These are phyloP conservation scores for Eupithecia inturbata DNA, from an alignment of 2,888 invertebrate species.

Conservation along the genomic window DNA sequence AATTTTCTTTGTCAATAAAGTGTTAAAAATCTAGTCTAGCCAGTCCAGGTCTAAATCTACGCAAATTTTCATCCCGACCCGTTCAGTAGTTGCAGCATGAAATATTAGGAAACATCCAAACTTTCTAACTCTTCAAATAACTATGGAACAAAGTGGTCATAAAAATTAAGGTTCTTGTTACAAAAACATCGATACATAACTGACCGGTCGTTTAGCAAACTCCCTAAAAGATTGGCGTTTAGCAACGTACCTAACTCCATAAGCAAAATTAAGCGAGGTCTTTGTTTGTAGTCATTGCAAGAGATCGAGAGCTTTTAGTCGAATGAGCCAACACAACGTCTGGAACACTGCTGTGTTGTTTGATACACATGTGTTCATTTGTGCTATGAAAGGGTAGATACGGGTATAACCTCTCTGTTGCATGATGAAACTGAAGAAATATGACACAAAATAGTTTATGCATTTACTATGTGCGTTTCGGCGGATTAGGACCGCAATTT, in stretches of 20 bases:
- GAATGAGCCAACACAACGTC: conserved; percentile 53
- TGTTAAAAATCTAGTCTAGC: too few relatives aligned
- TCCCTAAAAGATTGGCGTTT: conserved; percentile 48
- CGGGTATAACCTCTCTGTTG: too few relatives aligned
- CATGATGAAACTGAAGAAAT: too few relatives aligned
- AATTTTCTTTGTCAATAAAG: too few relatives aligned
- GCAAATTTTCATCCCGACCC: too few relatives aligned
- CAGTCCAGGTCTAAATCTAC: too few relatives aligned
- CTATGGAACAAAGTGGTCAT: background rate
- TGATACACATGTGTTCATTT: background rate
- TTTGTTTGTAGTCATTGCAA: conserved; percentile 53
- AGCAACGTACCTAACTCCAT: conserved; percentile 43
- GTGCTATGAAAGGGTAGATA: background rate
- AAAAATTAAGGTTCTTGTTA: background rate
- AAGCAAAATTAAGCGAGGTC: conserved; percentile 62
- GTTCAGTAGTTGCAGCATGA: too few relatives aligned
- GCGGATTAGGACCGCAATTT: too few relatives aligned
- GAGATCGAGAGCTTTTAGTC: conserved; percentile 66
- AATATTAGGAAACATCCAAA: too few relatives aligned
- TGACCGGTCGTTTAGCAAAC: background rate
- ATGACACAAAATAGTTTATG: too few relatives aligned
- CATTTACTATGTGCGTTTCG: too few relatives aligned
- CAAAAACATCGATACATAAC: conserved; percentile 3
- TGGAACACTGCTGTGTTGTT: conserved; percentile 10
- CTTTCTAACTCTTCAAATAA: too few relatives aligned